Base-by-base conservation (phyloP, 2,888 invertebrate genomes). In the Erebia ligea region DNA sequence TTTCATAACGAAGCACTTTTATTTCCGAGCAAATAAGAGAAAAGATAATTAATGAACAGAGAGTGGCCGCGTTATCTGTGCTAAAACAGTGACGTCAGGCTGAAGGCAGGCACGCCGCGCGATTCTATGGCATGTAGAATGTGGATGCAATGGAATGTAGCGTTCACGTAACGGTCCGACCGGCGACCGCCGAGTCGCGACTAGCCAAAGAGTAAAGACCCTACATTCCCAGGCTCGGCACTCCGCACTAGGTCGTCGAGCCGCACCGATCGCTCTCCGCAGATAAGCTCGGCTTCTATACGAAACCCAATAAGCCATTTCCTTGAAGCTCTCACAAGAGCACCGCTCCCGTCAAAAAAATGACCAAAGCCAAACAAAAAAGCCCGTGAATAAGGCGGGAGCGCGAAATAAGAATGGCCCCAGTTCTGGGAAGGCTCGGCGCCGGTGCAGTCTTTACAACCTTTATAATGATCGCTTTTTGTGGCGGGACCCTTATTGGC, bases 241-340 rank as follows among this genome's bases (percentile, higher is more conserved):
- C 63, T 64, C 63, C 17, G 17, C 45, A 10, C 58, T 67, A 45
- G 65, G 57, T 25, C 42, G 67, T 34, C 67, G 67, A 59, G 58
- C 78, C 79, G 69, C 66, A 81, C 78, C 83, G 90, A 90, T 90
- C 84, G 82, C 84, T 83, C 83, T 83, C 82, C 80, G 80, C 79
- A 91, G 92, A 92, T 92, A 91, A 91, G 87, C 83, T 74, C 82
- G 80, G 83, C 79, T 87, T 86, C 87, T 87, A 85, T 88, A 89
- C 86, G 88, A 92, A 91, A 91, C 89, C 90, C 91, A 91, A 91
- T 91, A 92, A 91, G 90, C 90, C 83, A 86, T 93, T 92, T 92
- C 92, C 91, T 90, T 86, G 92, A 91, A 93, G 85, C 81, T 85
- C 89, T 88, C 88, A 88, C 89, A 90, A 86, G 86, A 86, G 87